Evolutionary conservation across 2,888 invertebrate genomes (phyloP).

Genomic region (Cryptus armator): DNA sequence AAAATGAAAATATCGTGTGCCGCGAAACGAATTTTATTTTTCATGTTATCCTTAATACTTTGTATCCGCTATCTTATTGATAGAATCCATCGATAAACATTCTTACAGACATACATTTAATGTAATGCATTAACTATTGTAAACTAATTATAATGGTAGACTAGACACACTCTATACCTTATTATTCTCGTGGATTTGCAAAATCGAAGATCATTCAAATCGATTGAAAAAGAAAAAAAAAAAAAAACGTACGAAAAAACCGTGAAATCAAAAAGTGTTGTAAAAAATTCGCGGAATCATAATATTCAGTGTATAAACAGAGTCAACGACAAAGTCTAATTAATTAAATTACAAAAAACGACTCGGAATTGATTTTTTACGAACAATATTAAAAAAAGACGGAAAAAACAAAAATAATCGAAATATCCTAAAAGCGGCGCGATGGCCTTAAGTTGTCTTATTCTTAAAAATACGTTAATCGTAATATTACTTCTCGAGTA

Average conservation of each 20-base stretch:
- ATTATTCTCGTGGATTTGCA: constrained; percentile 43
- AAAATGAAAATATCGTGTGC: not conserved
- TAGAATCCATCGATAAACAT: constrained; percentile 57
- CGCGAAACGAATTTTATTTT: not conserved
- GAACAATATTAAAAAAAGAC: constrained; percentile 28
- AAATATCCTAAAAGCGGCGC: not conserved
- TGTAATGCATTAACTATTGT: constrained; percentile 45
- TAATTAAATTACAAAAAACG: constrained; percentile 2
- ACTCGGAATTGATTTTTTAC: too few species aligned
- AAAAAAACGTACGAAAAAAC: not conserved
- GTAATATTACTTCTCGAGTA: constrained; percentile 45
- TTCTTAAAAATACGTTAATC: constrained; percentile 44
- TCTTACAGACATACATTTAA: constrained; percentile 63
- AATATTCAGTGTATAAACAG: not conserved
- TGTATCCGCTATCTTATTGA: constrained; percentile 46
- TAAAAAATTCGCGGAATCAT: not conserved
- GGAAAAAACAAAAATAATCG: not conserved
- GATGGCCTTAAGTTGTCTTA: constrained; percentile 19
- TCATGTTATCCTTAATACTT: constrained; percentile 34
- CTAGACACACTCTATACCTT: constrained; percentile 70
- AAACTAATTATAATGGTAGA: constrained; percentile 62
- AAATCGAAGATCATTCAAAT: constrained; percentile 20
- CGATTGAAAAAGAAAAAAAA: constrained; percentile 26
- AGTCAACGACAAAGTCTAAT: constrained; percentile 49
- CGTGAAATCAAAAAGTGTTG: not conserved